Conservation (phyloP, 2,888 invertebrate species). For the Deilephila elpenor region DNA sequence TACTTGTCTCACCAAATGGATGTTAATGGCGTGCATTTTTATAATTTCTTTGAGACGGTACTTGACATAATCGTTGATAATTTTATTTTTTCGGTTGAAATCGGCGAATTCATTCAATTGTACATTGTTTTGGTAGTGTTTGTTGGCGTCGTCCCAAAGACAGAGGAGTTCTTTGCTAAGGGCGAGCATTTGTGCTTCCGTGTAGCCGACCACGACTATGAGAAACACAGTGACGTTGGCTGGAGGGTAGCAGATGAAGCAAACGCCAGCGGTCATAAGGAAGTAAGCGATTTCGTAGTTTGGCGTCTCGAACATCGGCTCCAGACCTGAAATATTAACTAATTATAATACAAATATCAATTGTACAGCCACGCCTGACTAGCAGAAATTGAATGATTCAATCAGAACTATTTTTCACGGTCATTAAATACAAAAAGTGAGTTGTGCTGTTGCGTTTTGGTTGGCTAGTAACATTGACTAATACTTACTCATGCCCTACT, state of each 20-base stretch:
- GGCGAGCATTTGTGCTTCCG: slow-evolving; percentile 62
- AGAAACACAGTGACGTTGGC: slow-evolving; percentile 56
- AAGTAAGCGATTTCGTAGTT: slow-evolving; percentile 59
- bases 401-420: no score
- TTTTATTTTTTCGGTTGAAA: slow-evolving; percentile 36
- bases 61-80: slow-evolving; percentile 52
- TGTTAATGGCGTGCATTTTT: slow-evolving; percentile 51
- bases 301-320: slow-evolving; percentile 62
- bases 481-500: no score
- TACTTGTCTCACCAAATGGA: slow-evolving; percentile 48
- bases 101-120: slow-evolving; percentile 2
- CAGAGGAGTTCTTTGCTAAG: slow-evolving; percentile 56
- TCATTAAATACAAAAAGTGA: no score
- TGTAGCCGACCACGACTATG: slow-evolving; percentile 58
- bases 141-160: slow-evolving; percentile 56
- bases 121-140: slow-evolving; percentile 31
- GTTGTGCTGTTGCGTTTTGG: no score
- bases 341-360: not conserved
- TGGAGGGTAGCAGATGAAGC: slow-evolving; percentile 51
- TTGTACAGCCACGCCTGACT: no score
- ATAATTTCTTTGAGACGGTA: slow-evolving; percentile 50
- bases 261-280: slow-evolving; percentile 39
- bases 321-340: slow-evolving; percentile 52
- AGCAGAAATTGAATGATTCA: no score
- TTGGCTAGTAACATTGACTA: no score